phyloP scores from a whole-genome alignment of 2,888 invertebrate species.

The Troides oblongomaculatus region DNA sequence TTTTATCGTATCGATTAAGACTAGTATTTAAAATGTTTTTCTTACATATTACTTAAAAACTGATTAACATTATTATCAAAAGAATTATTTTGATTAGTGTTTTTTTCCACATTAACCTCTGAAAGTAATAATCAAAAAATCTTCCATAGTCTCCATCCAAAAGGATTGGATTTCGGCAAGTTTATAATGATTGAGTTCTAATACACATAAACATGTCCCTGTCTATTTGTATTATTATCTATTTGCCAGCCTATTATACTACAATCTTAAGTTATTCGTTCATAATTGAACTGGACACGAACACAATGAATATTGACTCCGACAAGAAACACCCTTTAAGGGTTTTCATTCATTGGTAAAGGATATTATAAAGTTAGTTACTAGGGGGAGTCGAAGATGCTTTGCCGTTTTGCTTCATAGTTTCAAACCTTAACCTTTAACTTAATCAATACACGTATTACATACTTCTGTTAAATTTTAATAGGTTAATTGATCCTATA shows the following conservation, averaged over 20 bases:
- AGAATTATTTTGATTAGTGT: no score
- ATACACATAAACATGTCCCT: background rate
- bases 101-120: no score
- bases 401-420: constrained; percentile 19
- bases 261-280: constrained; percentile 61
- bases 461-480: background rate
- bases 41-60: no score
- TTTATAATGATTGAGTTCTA: background rate
- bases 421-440: constrained; percentile 10
- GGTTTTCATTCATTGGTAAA: constrained; percentile 58
- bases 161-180: background rate
- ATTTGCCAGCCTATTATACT: constrained; percentile 2
- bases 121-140: no score
- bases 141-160: no score
- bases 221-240: background rate
- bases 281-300: constrained; percentile 65
- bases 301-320: constrained; percentile 35
- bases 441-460: background rate
- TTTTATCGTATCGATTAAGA: no score
- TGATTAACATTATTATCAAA: no score
- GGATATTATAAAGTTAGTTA: constrained; percentile 50
- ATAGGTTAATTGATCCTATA: background rate
- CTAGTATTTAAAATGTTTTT: no score
- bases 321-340: constrained; percentile 54
- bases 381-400: constrained; percentile 42